Percentiles rank a stretch among this genome's conserved stretches.
These are phyloP conservation scores for Kradibia gibbosae DNA, from an alignment of 1,140 invertebrate genomes.

Conservation along the genomic window DNA sequence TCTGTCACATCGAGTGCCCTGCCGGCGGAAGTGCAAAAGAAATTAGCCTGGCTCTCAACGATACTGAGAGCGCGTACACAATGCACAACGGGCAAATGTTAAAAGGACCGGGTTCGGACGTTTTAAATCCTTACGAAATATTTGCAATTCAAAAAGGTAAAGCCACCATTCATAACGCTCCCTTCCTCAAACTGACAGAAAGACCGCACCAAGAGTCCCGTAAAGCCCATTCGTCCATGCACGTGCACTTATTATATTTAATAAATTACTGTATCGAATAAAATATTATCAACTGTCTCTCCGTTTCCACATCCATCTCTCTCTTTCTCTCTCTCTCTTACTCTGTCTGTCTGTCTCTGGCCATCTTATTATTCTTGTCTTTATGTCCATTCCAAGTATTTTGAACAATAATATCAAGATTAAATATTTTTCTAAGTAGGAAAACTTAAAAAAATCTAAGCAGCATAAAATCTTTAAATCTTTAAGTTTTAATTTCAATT, in stretches of 20 bases:
- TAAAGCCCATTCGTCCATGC: not conserved
- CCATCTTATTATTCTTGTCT: too few relatives aligned
- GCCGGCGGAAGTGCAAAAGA: conserved; percentile 1
- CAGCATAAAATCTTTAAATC: too few relatives aligned
- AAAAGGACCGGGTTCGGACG: not conserved
- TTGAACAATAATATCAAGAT: too few relatives aligned
- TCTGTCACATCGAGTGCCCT: not conserved
- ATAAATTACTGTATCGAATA: not conserved
- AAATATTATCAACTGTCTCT: not conserved
- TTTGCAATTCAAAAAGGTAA: conserved; percentile 22
- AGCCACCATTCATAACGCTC: not conserved
- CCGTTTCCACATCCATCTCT: too few relatives aligned
- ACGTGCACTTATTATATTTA: not conserved
- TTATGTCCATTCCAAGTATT: too few relatives aligned
- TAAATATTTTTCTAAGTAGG: too few relatives aligned
- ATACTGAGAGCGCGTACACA: not conserved
- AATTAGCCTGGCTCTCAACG: not conserved
- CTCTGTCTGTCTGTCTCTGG: too few relatives aligned
- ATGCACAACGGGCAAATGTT: not conserved
- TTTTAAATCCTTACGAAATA: conserved; percentile 15
- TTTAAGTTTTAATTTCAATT: too few relatives aligned
- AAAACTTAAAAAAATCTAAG: too few relatives aligned
- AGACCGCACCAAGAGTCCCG: not conserved
- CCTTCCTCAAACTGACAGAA: not conserved
- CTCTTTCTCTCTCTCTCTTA: too few relatives aligned